phyloP scores from a whole-genome alignment of 1,140 invertebrate genomes.

The Nomia melanderi region DNA sequence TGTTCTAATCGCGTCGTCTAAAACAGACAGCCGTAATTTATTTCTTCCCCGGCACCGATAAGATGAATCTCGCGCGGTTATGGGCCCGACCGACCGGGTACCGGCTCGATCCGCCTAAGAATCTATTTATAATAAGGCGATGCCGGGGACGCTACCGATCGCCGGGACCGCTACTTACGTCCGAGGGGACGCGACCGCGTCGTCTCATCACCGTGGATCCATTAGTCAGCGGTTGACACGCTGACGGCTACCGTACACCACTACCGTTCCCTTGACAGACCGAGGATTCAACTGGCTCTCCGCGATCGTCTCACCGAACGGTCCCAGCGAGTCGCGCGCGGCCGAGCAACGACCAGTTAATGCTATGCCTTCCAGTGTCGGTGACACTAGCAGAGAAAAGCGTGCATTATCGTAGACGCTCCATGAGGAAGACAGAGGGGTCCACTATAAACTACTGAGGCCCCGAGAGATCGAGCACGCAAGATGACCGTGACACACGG shows the following conservation, averaged over 20 bases:
- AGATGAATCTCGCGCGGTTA: conserved; percentile 67
- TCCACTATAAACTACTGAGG: conserved; percentile 53
- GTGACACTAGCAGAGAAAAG: conserved; percentile 62
- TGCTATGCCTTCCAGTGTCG: conserved; percentile 71
- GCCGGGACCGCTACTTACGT: conserved; percentile 56
- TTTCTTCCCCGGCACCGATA: conserved; percentile 56
- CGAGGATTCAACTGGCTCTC: conserved; percentile 38
- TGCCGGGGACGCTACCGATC: conserved; percentile 53
- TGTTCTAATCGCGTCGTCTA: conserved; percentile 55
- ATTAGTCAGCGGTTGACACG: conserved; percentile 78
- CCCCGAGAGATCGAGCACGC: conserved; percentile 62
- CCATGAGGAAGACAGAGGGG: conserved; percentile 40
- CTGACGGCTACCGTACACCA: conserved; percentile 73
- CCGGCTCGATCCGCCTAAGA: conserved; percentile 52
- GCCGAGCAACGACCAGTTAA: conserved; percentile 78
- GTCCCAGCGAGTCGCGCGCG: conserved; percentile 52
- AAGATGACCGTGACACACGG: conserved; percentile 54
- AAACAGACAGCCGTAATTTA: conserved; percentile 61
- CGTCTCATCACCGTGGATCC: conserved; percentile 72
- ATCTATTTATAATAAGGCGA: conserved; percentile 74
- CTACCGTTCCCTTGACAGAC: conserved; percentile 63
- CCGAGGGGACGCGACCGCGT: conserved; percentile 64
- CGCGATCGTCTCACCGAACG: not conserved
- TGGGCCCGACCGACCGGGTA: conserved; percentile 32
- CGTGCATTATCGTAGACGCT: conserved; percentile 60